These are phyloP conservation scores for Dryas iulia DNA, from an alignment of 1,140 invertebrate genomes.

Conservation along the genomic window DNA sequence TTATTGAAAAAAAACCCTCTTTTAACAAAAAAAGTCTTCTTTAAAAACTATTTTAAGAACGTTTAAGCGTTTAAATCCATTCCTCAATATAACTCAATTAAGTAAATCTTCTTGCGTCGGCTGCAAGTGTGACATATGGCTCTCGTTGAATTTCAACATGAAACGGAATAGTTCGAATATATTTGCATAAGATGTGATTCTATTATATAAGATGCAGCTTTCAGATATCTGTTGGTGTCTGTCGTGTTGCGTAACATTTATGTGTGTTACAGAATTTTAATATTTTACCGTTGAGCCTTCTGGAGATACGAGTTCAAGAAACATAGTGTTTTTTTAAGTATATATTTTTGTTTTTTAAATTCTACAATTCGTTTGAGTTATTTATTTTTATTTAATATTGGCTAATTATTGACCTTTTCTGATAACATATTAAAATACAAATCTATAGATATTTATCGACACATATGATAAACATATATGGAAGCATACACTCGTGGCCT, in stretches of 20 bases:
- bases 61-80: neutral
- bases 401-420: too few species aligned
- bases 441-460: too few species aligned
- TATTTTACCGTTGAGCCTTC: neutral
- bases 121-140: neutral
- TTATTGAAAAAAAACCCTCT: too few species aligned
- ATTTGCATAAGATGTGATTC: neutral
- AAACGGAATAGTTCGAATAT: slow-evolving; percentile 2
- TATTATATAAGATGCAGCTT: neutral
- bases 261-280: neutral
- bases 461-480: too few species aligned
- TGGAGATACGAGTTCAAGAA: too few species aligned
- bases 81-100: neutral
- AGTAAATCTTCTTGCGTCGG: neutral
- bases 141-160: slow-evolving; percentile 1
- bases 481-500: too few species aligned
- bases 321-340: too few species aligned
- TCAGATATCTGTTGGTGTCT: neutral
- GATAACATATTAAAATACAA: too few species aligned
- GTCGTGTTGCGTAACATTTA: neutral
- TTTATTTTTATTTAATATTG: too few species aligned
- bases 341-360: too few species aligned
- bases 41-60: neutral
- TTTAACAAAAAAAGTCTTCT: too few species aligned
- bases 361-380: too few species aligned